Percentiles rank a stretch among this genome's conserved stretches.
Evolutionary conservation across 2,113 vertebrate species (phyloP).

Genomic region (Pseudois nayaur): DNA sequence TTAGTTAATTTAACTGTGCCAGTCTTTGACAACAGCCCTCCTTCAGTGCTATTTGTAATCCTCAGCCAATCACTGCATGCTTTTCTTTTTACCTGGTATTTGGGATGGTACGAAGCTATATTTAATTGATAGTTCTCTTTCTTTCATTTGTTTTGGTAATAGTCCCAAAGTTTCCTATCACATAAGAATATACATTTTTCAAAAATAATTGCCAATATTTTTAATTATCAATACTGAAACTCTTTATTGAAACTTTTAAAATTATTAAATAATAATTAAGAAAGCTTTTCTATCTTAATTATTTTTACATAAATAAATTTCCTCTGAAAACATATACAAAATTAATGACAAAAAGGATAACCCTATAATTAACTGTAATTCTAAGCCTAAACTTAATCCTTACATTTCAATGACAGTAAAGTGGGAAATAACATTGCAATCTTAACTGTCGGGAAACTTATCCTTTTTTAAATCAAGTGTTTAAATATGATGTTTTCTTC

Average conservation of each 20-base stretch:
- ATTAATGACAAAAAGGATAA: background rate
- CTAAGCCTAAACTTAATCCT: background rate
- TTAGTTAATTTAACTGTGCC: background rate
- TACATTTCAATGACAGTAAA: background rate
- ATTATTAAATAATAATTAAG: background rate
- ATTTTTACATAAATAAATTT: background rate
- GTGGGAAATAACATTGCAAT: background rate
- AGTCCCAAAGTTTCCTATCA: background rate
- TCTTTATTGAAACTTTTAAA: background rate
- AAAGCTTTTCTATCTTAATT: background rate
- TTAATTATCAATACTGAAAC: background rate
- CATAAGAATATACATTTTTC: background rate
- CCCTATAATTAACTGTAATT: background rate
- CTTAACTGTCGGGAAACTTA: background rate
- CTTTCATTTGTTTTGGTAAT: background rate
- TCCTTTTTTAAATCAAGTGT: background rate
- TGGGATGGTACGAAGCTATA: background rate
- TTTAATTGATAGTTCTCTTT: background rate
- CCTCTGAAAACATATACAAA: background rate
- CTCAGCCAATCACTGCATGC: accelerated
- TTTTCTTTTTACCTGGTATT: background rate
- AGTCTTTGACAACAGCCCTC: background rate
- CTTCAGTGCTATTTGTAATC: background rate
- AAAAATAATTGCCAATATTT: background rate
- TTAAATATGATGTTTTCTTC: background rate